Base-by-base conservation (phyloP, 2,113 vertebrate genomes). In the Vireo altiloquus region DNA sequence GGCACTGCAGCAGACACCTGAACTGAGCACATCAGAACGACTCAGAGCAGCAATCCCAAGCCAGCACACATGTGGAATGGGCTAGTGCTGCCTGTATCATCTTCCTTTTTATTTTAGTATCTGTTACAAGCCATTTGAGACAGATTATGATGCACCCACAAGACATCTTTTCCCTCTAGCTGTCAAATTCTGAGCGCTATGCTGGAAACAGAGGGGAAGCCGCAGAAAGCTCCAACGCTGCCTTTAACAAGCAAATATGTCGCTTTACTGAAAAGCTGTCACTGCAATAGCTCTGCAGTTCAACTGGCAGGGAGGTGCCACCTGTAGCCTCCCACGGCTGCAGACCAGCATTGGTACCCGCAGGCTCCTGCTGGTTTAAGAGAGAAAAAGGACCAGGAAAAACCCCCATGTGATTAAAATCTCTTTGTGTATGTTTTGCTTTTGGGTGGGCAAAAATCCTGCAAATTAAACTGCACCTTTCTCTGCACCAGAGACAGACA, bases 151-250 rank as follows among this genome's bases (percentile, higher is more conserved):
- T 61, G 75, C 85, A 88, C 79, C 85, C 94, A 80, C 71, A 66
- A 78, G 82, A 77, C 60, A 60, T 49, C 70, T 64, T 79, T 13
- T 4, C 8, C 47, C 60, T 40, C 49, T 15, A 44, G 68, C 90
- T 93, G 90, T 94, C 79, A 83, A 70, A 92, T 92, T 80, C 63
- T 80, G 75, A 90, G 83, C 4, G 2, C 52, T 63, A 59, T 68
- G 60, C 82, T 95, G 79, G 94, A 93, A 95, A 93, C 52, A 88
- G 92, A 95, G 80, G 49, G 61, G 77, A 92, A 95, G 95, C 61
- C 2, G 0, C 72, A 79, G 87, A 88, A 92, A 95, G 92, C 83
- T 87, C 85, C 30, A 82, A 35, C 0, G 0, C 68, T 57, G 53
- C 28, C 75, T 95, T 89, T 80, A 95, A 74, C 78, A 89, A 95